Evolutionary conservation across 2,797 vertebrate genomes (phyloP).

Genomic region (Chaunax sp.): DNA sequence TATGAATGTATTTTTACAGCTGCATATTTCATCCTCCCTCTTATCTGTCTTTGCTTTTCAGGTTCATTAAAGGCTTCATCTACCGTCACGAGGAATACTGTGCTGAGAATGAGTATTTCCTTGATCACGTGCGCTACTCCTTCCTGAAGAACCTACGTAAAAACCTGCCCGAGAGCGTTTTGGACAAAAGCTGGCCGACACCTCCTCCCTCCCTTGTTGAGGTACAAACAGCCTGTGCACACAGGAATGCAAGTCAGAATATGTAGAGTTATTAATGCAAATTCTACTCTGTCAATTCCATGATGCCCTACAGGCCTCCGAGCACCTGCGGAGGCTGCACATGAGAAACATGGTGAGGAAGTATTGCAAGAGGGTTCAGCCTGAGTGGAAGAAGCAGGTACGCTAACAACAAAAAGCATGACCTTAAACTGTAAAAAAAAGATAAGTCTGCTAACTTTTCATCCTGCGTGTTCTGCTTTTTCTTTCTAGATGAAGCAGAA

Average conservation of each 20-base stretch:
- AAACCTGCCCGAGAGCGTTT: conserved; percentile 89
- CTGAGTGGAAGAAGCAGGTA: conserved; percentile 98
- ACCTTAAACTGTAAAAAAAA: neutral
- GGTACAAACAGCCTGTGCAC: conserved; percentile 71
- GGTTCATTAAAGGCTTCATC: conserved; percentile 96
- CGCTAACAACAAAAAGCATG: neutral
- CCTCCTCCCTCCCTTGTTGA: conserved; percentile 89
- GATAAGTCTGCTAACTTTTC: neutral
- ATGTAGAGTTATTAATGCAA: conserved; percentile 7
- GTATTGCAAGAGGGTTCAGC: conserved; percentile 93
- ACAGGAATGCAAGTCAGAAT: neutral
- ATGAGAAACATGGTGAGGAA: conserved; percentile 94
- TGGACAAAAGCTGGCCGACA: conserved; percentile 93
- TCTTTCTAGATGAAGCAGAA: conserved; percentile 92
- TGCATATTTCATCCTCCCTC: conserved; percentile 1
- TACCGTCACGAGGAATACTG: conserved; percentile 91
- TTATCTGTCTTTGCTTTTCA: conserved; percentile 54
- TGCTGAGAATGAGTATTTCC: conserved; percentile 93
- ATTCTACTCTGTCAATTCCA: neutral
- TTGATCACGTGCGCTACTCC: conserved; percentile 93
- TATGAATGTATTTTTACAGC: neutral
- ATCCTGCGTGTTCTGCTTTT: conserved; percentile 4
- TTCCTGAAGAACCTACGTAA: conserved; percentile 92
- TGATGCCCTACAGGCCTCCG: conserved; percentile 85
- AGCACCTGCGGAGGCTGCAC: conserved; percentile 87